Evolutionary conservation across 2,113 vertebrate species (phyloP), one percentile per base, ranked within the genome.

Genomic region (Ornithorhynchus anatinus): DNA sequence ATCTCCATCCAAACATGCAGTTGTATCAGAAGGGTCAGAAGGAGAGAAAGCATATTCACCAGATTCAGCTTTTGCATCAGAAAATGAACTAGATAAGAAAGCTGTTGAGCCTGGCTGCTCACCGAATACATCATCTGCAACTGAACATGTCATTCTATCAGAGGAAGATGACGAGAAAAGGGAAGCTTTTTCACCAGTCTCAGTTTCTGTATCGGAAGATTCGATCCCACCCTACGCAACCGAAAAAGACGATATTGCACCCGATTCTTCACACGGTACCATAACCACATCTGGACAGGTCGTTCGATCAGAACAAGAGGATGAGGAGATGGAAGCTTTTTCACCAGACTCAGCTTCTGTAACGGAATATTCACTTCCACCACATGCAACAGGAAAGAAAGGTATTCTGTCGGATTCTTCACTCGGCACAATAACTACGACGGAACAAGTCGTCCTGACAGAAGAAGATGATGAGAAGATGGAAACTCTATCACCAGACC

Each of bases 321-420:
- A 45, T 51, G 67, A 85, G 53, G 83, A 84, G 68, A 62, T 3
- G 12, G 80, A 72, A 1, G 81, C 83, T 56, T n/a, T 65, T 7
- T 20, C 8, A n/a, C 32, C 47, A 23, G 83, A 85, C 54, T 88
- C 80, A 72, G 83, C 78, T 33, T 88, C 85, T n/a, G 35, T 53
- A 15, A 81, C 83, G 4, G 80, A 88, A 23, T 68, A 58, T 66
- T 84, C 78, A 8, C n/a, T 50, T 23, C 60, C 33, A 20, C 75
- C 36, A 37, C 73, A 73, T 44, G 23, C 66, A 48, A 81, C 54
- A n/a, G 65, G 68, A 20, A 63, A 51, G 32, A 13, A 76, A 40
- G 71, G 66, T 65, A 32, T 48, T 43, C 69, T 72, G 66, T 45
- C 70, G 11, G 1, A 42, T 40, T 53, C 57, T 6, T 52, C 75